Evolutionary conservation across 2,888 invertebrate genomes (phyloP), one percentile per base, ranked within the genome.

Genomic region (Syritta pipiens): DNA sequence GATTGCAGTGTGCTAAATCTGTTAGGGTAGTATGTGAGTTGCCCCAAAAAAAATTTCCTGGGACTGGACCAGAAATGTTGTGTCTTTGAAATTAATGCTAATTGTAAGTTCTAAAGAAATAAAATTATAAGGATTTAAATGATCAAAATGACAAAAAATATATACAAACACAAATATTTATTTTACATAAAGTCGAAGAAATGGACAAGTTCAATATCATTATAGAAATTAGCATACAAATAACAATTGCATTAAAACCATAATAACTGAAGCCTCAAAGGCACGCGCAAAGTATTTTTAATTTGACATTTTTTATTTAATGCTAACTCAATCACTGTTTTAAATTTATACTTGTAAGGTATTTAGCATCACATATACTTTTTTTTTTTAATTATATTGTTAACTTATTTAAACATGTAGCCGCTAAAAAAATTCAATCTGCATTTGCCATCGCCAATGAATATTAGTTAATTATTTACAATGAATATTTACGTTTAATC

Each of bases 21-120:
- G 82, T 82, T 83, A 84, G 84, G 84, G 84, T 84, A 71, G 76
- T 74, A 65, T 37, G 67, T 46, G 68, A 62, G 63, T 72, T 82
- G 72, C 81, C 77, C 76, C 71, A 71, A 81, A 82, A 83, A 84
- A 82, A 83, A 87, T 86, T 87, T 88, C 87, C 88, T 88, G 88
- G 88, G 87, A 87, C 86, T 87, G 88, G 88, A 88, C 88, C 88
- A 88, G 88, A 86, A 87, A 88, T 88, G 87, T 88, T 88, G 88
- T 88, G 88, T 88, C 88, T 88, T 88, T 86, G 85, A 86, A 86
- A 86, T 67, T 65, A 76, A 76, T 68, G 69, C 76, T 83, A 79
- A 81, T 81, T 76, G 77, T 83, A 81, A 82, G 81, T 82, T 82
- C 77, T 81, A 81, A 68, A 71, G 72, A 72, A 55, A 26, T 77